Base-by-base conservation (phyloP, 1,140 invertebrate species). In the Mya arenaria region DNA sequence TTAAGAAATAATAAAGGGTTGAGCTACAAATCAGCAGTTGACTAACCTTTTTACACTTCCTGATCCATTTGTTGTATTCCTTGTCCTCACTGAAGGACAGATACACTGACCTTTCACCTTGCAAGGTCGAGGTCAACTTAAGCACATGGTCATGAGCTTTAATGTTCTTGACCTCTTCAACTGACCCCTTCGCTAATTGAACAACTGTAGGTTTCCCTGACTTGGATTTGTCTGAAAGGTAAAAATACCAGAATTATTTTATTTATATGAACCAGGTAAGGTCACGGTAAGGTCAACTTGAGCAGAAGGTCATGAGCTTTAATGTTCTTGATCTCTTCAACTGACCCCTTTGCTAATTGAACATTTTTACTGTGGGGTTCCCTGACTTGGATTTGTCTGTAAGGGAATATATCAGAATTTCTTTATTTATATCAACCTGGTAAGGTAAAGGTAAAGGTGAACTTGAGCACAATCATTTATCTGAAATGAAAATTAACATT, bases 281-380 rank as follows among this genome's bases (percentile, higher is more conserved):
- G n/a, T n/a, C n/a, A n/a, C n/a, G n/a, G n/a, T n/a, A n/a, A 87
- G 10, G 91, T 92, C 58, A 93, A 32, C 78, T 92, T 92, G 44
- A 93, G 84, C 44, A 89, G 90, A 68, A 85, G 56, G 0, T 84
- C 79, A 79, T 92, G 90, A 84, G 88, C 89, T 87, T 92, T 92
- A 48, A 90, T 65, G 68, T 32, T 60, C 52, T 89, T 85, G 4
- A 90, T 87, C 65, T 92, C 91, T 66, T 93, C 92, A 19, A 92
- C 91, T 23, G 86, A 84, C 19, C 92, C 92, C 82, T 91, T 91
- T 8, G 91, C 90, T 25, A 93, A 66, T 82, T 93, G 91, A 4
- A 92, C 84, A 10, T n/a, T n/a, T n/a, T n/a, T n/a, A 89, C 78
- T 15, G 87, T 88, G 28, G 91, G 90, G 39, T 89, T 89, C 15